Evolutionary conservation across 2,797 vertebrate species (phyloP), one percentile per base, ranked within the genome.

Genomic region (Melanotaenia boesemani): DNA sequence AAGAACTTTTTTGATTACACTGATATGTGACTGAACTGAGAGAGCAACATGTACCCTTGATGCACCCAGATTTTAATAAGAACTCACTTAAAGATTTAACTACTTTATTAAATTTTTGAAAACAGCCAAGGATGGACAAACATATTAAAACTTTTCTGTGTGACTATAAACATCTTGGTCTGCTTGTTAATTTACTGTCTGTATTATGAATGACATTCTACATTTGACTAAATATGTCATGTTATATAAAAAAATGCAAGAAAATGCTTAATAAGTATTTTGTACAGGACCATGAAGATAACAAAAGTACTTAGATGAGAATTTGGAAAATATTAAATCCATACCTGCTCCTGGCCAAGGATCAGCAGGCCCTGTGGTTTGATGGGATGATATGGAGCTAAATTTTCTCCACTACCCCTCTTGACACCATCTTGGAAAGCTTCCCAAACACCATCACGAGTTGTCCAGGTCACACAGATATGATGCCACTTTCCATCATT

Each of bases 401-500:
- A 91, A 81, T 98, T 98, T 88, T 99, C 97, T 18, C 98, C 97
- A 0, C 89, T 97, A 56, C 97, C 97, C 0, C 96, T 94, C 92
- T 96, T 95, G 2, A 96, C 96, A 6, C 97, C 98, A 0, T 99
- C 97, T 89, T 99, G 98, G 90, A 97, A 99, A 48, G 98, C 98
- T 76, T 99, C 97, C 98, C 98, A 99, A 65, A 99, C 96, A 0
- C 98, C 98, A 0, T 99, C 97, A 16, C 98, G 95, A 0, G 98
- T 99, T 50, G 97, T 98, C 98, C 98, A 99, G 55, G 97, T 96
- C 70, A 99, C 88, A 0, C 97, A 99, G 92, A 99, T 97, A 72
- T 99, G 98, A 86, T 99, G 98, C 98, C 98, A 99, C 85, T 99
- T 98, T 0, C 97, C 97, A 0, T 99, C 97, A 0, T 98, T 98